Evolutionary conservation across 2,113 vertebrate species (phyloP), one percentile per base, ranked within the genome.

Genomic region (Notothenia coriiceps): DNA sequence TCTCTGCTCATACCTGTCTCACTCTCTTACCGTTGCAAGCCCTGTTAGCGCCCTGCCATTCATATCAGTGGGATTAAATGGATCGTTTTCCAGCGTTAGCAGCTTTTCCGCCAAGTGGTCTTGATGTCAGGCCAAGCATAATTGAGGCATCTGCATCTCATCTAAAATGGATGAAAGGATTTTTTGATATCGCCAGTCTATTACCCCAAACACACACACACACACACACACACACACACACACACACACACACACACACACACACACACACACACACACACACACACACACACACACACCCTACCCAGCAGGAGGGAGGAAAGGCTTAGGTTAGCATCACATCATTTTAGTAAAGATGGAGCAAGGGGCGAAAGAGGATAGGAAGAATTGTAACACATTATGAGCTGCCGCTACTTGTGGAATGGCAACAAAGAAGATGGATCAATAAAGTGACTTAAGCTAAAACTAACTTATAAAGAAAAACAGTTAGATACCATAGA

Each of bases 121-220:
- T 70, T 18, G 0, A 63, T 90, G 92, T 91, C 89, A 93, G 66
- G 57, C 90, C 92, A 74, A 80, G 86, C 92, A 92, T 94, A 96
- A 95, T 95, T 95, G 93, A 94, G 87, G 93, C 94, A 92, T 94
- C 93, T 93, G 83, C 88, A 91, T 91, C 88, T 94, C 93, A 91
- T 89, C 59, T 82, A 88, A 94, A 95, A 94, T 91, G 88, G 93
- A 95, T 92, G 93, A 93, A 93, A 93, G 86, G 80, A 85, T 85
- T 88, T 90, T 90, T 73, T 92, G 57, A 91, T 92, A 5, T 91
- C 13, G 10, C 90, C 79, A 70, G 55, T 78, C 79, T 85, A 6
- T 18, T 40, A 15, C 47, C 44, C 0, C 3, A n/a, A n/a, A n/a
- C n/a, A n/a, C n/a, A n/a, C n/a, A n/a, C n/a, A n/a, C n/a, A n/a